Evolutionary conservation across 2,113 vertebrate species (phyloP).

Genomic region (Dasypus novemcinctus): DNA sequence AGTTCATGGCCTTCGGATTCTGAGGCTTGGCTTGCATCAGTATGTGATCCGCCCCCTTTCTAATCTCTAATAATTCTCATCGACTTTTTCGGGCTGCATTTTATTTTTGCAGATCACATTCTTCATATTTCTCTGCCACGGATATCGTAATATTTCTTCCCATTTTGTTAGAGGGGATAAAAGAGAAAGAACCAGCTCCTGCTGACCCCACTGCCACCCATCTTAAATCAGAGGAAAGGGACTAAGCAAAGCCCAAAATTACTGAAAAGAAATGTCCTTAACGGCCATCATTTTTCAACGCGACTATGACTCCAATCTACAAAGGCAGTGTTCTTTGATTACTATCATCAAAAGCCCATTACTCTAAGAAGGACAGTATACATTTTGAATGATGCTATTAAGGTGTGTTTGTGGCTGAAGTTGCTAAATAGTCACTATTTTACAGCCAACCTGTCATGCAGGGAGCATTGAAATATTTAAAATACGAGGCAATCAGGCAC

Average conservation of each 20-base stretch:
- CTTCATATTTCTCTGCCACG: neutral
- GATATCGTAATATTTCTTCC: neutral
- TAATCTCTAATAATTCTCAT: neutral
- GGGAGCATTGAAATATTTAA: constrained; percentile 72
- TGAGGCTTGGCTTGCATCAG: neutral
- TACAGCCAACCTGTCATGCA: constrained; percentile 2
- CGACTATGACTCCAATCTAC: constrained; percentile 33
- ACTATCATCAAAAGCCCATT: constrained; percentile 70
- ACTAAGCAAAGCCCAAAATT: constrained; percentile 49
- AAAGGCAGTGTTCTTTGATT: constrained; percentile 66
- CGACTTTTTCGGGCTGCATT: neutral
- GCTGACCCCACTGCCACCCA: neutral
- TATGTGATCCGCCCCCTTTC: neutral
- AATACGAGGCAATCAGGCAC: constrained; percentile 67
- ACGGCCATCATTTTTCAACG: constrained; percentile 55
- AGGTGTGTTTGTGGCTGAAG: constrained; percentile 54
- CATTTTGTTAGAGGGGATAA: neutral
- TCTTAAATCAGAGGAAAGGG: constrained; percentile 55
- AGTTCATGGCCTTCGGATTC: neutral
- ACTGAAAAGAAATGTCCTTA: constrained; percentile 59
- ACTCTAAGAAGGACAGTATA: constrained; percentile 54
- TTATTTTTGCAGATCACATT: neutral
- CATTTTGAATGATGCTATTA: constrained; percentile 69
- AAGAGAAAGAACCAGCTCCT: neutral
- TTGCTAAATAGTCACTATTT: constrained; percentile 67